Base-by-base conservation (phyloP, 2,113 vertebrate species). In the Panthera leo region DNA sequence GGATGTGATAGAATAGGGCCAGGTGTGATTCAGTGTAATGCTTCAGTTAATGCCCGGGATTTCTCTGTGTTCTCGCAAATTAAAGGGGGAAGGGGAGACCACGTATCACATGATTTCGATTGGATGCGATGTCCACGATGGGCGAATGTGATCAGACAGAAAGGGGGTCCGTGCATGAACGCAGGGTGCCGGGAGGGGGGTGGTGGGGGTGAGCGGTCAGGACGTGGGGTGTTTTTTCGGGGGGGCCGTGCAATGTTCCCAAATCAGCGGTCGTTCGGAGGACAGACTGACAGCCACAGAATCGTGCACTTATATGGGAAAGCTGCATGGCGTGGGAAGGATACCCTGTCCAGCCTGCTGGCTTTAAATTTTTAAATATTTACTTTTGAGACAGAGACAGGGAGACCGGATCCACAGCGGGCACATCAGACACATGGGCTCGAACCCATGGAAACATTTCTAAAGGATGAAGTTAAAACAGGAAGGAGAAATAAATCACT, bases 71-170 rank as follows among this genome's bases (percentile, higher is more conserved):
- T 61, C 70, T 36, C 25, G 11, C 14, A 19, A 75, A 78, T 27
- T 36, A 39, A 70, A 75, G 29, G 6, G 5, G 15, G 61, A 4
- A 48, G 18, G 5, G 4, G 11, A 42, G 42, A 3, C 18, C 0
- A 0, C 9, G 0, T 0, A 2, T 3, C 0, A 1, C 16, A 0
- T 0, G 6, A 1, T 7, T 25, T 19, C 27, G 1, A 13, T 0
- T 3, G 21, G 0, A 21, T 0, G 15, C 18, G 11, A 34, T 4
- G 21, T 7, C 48, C 27, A 3, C 5, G 19, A 29, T 0, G 0
- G 55, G 68, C 42, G 29, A 3, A 36, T 2, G 9, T 45, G 0
- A 5, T 11, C 2, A 27, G 45, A 34, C 18, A 1, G 21, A 34
- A 18, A 42, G 27, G 4, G 48, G 21, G 9, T 10, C 4, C 1